These are phyloP conservation scores for Myotis pilosus DNA, from an alignment of 2,797 vertebrate species.

Conservation along the genomic window DNA sequence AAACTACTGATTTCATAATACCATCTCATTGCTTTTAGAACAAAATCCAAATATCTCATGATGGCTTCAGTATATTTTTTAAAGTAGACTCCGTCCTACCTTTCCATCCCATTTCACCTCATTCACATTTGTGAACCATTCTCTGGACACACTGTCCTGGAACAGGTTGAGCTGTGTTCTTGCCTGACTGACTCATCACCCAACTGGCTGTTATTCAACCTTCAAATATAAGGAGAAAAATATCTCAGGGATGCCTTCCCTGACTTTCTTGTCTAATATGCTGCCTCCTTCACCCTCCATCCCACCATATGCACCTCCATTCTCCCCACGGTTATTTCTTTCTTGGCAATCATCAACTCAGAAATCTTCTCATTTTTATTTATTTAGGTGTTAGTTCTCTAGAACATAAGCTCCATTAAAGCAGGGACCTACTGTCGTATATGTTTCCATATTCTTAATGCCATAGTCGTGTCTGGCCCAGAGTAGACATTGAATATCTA, in stretches of 20 bases:
- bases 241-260: neutral
- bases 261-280: neutral
- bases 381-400: neutral
- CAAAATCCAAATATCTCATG: neutral
- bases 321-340: neutral
- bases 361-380: neutral
- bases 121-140: neutral
- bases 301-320: neutral
- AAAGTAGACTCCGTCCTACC: neutral
- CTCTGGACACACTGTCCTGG: neutral
- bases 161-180: neutral
- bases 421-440: neutral
- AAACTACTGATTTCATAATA: neutral
- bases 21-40: neutral
- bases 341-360: neutral
- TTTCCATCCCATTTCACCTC: neutral
- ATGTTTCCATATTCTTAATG: neutral
- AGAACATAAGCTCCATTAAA: neutral
- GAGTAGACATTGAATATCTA: neutral
- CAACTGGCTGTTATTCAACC: neutral
- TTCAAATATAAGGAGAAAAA: neutral
- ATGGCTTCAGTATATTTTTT: neutral
- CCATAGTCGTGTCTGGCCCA: fast-evolving
- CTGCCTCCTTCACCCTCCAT: neutral
- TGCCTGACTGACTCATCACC: neutral